Base-by-base conservation (phyloP, 2,113 vertebrate species). In the Fulica atra region DNA sequence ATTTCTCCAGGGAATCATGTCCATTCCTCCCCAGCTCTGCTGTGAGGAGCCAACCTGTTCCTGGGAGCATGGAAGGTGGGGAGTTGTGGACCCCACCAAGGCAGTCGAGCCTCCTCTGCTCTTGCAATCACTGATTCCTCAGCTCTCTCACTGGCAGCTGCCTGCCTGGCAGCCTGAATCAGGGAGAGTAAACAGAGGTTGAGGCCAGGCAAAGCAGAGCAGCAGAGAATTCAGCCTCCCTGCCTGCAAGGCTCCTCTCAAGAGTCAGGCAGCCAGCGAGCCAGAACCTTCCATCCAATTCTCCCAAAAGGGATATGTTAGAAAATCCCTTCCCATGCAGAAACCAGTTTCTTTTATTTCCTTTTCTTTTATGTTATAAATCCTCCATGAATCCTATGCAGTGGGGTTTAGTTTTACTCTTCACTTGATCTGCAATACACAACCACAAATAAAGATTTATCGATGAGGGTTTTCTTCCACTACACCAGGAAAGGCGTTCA, bases 1-100 rank as follows among this genome's bases (percentile, higher is more conserved):
- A 4, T 88, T 89, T 95, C 17, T 21, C 5, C 61, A 54, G 26
- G 40, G 5, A 56, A 84, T 71, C 77, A 71, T 3, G 2, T 53
- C 31, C 3, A 0, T 66, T 92, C 25, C 31, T 63, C 6, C 7
- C 13, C 28, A 42, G 21, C 10, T 88, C 42, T 59, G 13, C 40
- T 86, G 40, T 0, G 2, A 8, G 25, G 51, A 80, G 29, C 4
- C 1, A 3, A 4, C 6, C 29, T 57, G 26, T 40, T 44, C 29
- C 31, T 25, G 36, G 14, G 7, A 81, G 50, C 59, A 21, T 6
- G 13, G 6, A 33, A 88, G 14, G 3, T 4, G 3, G 31, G 17
- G 11, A 6, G 26, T 18, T 8, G 0, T 23, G 33, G 29, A 84
- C 19, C 7, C 31, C 1, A 0, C 24, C 1, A 2, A 73, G 24